Percentiles rank a stretch among this genome's conserved stretches.
Conservation (phyloP, 2,888 invertebrate genomes). For the Rhagophthalmus giganteus region DNA sequence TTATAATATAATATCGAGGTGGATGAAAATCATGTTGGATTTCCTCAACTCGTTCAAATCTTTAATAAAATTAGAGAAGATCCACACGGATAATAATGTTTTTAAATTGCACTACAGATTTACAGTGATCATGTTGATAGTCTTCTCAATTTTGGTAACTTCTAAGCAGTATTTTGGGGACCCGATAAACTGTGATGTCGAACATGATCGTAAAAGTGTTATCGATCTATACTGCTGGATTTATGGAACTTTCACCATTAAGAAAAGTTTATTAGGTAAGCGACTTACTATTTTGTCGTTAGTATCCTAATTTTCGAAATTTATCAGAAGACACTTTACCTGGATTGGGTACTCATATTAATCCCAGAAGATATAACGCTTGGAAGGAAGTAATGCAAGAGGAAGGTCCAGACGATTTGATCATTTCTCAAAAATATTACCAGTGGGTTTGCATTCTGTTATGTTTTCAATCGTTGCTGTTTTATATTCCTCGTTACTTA, state of each 20-base stretch:
- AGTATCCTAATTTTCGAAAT: too few species aligned
- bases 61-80: conserved; percentile 66
- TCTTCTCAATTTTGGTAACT: conserved; percentile 74
- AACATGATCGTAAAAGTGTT: conserved; percentile 62
- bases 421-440: conserved; percentile 66
- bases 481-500: conserved; percentile 70
- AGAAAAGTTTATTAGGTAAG: conserved; percentile 54
- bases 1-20: background rate
- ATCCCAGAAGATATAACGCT: conserved; percentile 35
- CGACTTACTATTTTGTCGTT: too few species aligned
- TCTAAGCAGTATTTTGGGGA: conserved; percentile 85
- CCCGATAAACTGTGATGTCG: conserved; percentile 74
- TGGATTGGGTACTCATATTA: conserved; percentile 56
- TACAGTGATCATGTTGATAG: conserved; percentile 71
- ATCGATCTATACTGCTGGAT: conserved; percentile 82
- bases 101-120: conserved; percentile 76
- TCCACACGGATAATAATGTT: conserved; percentile 74
- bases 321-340: conserved; percentile 44
- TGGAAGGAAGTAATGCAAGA: conserved; percentile 11
- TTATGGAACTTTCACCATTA: conserved; percentile 69
- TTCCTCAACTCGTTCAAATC: conserved; percentile 69
- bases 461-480: conserved; percentile 67
- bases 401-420: conserved; percentile 51
- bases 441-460: conserved; percentile 75
- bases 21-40: conserved; percentile 60